Conservation (phyloP, 2,888 invertebrate genomes). For the Microctonus brassicae region DNA sequence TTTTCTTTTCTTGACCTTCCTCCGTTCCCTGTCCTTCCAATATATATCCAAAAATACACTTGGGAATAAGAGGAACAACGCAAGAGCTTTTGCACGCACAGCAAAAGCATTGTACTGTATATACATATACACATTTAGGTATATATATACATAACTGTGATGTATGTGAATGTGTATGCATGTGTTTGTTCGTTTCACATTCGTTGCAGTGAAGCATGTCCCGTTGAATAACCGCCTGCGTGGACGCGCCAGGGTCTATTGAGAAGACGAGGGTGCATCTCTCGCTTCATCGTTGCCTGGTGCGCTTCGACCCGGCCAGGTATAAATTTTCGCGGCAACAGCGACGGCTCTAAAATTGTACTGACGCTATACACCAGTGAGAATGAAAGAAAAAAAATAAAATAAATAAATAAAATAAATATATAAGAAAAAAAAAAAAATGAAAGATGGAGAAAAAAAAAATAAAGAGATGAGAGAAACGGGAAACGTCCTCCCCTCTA, state of each 20-base stretch:
- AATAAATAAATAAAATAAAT: background rate
- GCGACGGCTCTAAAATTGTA: slow-evolving; percentile 53
- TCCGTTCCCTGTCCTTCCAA: background rate
- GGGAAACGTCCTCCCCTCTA: slow-evolving; percentile 43
- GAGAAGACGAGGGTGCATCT: slow-evolving; percentile 46
- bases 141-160: background rate
- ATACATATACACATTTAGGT: background rate
- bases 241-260: slow-evolving; percentile 38
- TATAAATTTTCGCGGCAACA: slow-evolving; percentile 60
- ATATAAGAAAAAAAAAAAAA: background rate
- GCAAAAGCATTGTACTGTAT: background rate
- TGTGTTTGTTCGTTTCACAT: slow-evolving; percentile 61
- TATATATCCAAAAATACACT: background rate
- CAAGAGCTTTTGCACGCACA: background rate
- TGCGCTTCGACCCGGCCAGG: slow-evolving; percentile 54
- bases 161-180: slow-evolving; percentile 39
- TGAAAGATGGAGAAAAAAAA: slow-evolving; percentile 11
- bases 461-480: slow-evolving; percentile 40
- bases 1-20: slow-evolving; percentile 13
- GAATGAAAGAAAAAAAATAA: background rate
- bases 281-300: slow-evolving; percentile 30
- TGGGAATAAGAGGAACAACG: slow-evolving; percentile 16
- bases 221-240: slow-evolving; percentile 59
- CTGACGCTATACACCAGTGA: slow-evolving; percentile 3
- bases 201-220: slow-evolving; percentile 51